Conservation (phyloP, 2,888 invertebrate genomes). For the Megaustenia siamemsis region DNA sequence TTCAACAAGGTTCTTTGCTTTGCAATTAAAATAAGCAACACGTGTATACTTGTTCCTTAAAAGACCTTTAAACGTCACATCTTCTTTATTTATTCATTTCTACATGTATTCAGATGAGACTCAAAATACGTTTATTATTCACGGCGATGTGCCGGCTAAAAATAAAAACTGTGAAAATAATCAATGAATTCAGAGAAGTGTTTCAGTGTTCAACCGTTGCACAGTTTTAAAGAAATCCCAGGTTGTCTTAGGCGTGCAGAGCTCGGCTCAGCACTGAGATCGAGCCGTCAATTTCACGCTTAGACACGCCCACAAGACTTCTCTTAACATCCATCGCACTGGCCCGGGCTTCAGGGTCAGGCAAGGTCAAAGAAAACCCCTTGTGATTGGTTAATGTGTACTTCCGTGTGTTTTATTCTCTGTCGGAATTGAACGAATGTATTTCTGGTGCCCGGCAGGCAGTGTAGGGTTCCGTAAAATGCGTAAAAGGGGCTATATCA, state of each 20-base stretch:
- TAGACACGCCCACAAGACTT: slow-evolving; percentile 10
- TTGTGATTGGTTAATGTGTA: slow-evolving; percentile 42
- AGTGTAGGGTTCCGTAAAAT: slow-evolving; percentile 12
- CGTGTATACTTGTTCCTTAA: background rate
- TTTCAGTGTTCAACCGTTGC: slow-evolving; percentile 1
- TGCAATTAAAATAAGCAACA: slow-evolving; percentile 6
- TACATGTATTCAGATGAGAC: slow-evolving; percentile 1
- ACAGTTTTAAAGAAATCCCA: background rate
- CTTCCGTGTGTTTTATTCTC: slow-evolving; percentile 26
- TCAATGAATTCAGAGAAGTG: slow-evolving; percentile 34
- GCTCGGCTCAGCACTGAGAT: background rate
- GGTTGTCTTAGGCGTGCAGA: slow-evolving; percentile 9
- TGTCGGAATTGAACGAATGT: slow-evolving; percentile 43
- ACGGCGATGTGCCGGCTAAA: background rate
- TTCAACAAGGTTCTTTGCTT: slow-evolving; percentile 19
- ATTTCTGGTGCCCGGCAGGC: slow-evolving; percentile 28
- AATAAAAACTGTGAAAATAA: slow-evolving; percentile 14
- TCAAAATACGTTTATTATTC: background rate
- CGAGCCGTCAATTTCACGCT: slow-evolving; percentile 18
- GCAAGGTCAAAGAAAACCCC: slow-evolving; percentile 19
- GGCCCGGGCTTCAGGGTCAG: slow-evolving; percentile 32
- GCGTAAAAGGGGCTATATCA: slow-evolving; percentile 48
- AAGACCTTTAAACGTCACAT: background rate
- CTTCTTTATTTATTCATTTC: slow-evolving; percentile 27
- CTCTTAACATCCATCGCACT: slow-evolving; percentile 18